Percentiles rank a stretch among this genome's conserved stretches.
Evolutionary conservation across 2,797 vertebrate genomes (phyloP).

Genomic region (Gouania willdenowi): DNA sequence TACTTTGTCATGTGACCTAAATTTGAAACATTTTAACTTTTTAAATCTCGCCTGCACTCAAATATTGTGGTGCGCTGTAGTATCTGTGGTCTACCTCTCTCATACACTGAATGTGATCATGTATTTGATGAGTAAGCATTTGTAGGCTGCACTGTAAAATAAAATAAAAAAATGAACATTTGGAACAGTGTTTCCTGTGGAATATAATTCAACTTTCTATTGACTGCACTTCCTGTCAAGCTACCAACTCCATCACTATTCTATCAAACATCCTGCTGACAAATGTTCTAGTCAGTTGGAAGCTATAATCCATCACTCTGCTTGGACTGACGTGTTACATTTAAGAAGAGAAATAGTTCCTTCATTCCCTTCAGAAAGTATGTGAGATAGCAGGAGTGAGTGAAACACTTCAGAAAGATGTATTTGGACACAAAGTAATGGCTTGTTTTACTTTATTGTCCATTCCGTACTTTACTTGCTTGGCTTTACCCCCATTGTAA

Average conservation of each 20-base stretch:
- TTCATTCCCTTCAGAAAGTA: constrained; percentile 13
- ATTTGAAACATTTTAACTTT: too few relatives aligned
- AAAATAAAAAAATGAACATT: too few relatives aligned
- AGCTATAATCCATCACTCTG: constrained; percentile 33
- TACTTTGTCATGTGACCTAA: too few relatives aligned
- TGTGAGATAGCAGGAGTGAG: constrained; percentile 1
- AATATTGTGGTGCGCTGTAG: too few relatives aligned
- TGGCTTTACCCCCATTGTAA: too few relatives aligned
- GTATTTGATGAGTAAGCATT: too few relatives aligned
- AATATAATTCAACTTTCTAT: constrained; percentile 22
- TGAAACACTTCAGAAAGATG: not conserved
- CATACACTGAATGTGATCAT: too few relatives aligned
- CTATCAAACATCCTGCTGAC: constrained; percentile 40
- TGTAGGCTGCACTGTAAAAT: too few relatives aligned
- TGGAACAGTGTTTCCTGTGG: constrained; percentile 4
- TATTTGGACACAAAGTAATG: constrained; percentile 5
- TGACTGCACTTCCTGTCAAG: not conserved
- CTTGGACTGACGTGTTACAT: constrained; percentile 32
- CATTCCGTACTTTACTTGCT: too few relatives aligned
- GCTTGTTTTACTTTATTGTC: too few relatives aligned
- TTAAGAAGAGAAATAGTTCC: constrained; percentile 22
- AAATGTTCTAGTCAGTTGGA: constrained; percentile 33
- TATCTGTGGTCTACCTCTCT: too few relatives aligned
- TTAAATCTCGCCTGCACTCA: too few relatives aligned
- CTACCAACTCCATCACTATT: constrained; percentile 27